Evolutionary conservation across 2,113 vertebrate species (phyloP).

Genomic region (Nycticryphes semicollaris): DNA sequence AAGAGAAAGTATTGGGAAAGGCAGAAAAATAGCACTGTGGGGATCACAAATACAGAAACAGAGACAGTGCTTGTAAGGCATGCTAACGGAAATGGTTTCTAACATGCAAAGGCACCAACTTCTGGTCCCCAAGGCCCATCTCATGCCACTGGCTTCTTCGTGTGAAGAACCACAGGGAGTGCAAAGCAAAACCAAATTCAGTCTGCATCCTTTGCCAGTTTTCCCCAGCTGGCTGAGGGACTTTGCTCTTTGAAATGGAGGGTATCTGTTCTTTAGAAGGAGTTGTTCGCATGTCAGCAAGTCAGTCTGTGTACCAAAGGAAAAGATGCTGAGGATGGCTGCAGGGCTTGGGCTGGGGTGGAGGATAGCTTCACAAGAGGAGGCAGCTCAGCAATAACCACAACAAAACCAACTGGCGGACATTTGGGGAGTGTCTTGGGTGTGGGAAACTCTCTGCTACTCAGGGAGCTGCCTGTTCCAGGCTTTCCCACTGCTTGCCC

Average conservation of each 20-base stretch:
- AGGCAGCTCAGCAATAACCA: constrained; percentile 11
- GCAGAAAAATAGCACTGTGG: constrained; percentile 37
- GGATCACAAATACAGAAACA: not conserved
- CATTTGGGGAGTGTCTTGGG: not conserved
- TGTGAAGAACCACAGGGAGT: not conserved
- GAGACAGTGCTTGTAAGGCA: not conserved
- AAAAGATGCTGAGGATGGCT: not conserved
- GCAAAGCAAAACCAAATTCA: not conserved
- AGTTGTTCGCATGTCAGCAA: constrained; percentile 59
- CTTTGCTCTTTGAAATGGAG: constrained; percentile 1
- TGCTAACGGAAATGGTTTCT: constrained; percentile 15
- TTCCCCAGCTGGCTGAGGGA: not conserved
- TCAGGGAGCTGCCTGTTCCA: not conserved
- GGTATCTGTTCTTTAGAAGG: constrained; percentile 37
- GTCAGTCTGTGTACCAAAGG: not conserved
- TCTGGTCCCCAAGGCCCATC: not conserved
- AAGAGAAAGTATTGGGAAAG: constrained; percentile 53
- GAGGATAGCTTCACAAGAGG: not conserved
- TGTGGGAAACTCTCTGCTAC: constrained; percentile 19
- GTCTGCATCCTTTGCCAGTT: not conserved
- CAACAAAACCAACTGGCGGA: not conserved
- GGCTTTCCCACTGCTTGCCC: not conserved
- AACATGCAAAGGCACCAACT: not conserved
- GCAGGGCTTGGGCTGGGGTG: not conserved
- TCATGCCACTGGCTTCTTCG: not conserved